phyloP scores from a whole-genome alignment of 2,113 vertebrate species.

The Poecilia latipinna region DNA sequence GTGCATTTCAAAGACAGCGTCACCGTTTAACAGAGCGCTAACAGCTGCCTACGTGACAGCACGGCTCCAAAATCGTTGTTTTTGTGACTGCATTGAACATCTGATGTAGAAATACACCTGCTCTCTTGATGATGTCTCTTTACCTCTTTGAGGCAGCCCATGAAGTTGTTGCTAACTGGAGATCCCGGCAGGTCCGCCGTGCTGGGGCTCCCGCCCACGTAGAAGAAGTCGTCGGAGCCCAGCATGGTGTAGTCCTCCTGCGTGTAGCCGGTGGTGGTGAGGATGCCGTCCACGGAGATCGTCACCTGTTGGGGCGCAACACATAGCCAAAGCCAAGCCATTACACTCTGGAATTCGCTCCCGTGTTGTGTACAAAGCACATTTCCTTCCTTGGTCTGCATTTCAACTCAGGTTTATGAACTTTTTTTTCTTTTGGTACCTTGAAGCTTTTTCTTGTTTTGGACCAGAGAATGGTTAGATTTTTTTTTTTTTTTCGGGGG shows the following conservation, averaged over 20 bases:
- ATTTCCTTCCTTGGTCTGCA: constrained; percentile 73
- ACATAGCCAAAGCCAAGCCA: constrained; percentile 87
- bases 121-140: constrained; percentile 16
- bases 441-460: constrained; percentile 70
- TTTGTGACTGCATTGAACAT: background rate
- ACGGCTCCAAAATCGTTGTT: background rate
- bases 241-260: constrained; percentile 99
- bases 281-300: constrained; percentile 97
- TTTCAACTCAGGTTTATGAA: constrained; percentile 52
- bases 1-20: constrained; percentile 8
- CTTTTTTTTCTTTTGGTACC: constrained; percentile 53
- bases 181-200: constrained; percentile 97
- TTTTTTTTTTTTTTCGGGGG: constrained; percentile 70
- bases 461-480: constrained; percentile 76
- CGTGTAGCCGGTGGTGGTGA: constrained; percentile 97
- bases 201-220: constrained; percentile 96
- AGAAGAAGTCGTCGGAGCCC: constrained; percentile 98
- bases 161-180: constrained; percentile 99
- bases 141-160: constrained; percentile 98
- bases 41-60: background rate
- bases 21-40: background rate
- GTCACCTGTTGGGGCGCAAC: constrained; percentile 90
- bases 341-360: constrained; percentile 76
- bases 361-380: constrained; percentile 39
- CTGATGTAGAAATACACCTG: background rate